phyloP scores from a whole-genome alignment of 2,888 invertebrate species.

The Lamellibrachia columna region DNA sequence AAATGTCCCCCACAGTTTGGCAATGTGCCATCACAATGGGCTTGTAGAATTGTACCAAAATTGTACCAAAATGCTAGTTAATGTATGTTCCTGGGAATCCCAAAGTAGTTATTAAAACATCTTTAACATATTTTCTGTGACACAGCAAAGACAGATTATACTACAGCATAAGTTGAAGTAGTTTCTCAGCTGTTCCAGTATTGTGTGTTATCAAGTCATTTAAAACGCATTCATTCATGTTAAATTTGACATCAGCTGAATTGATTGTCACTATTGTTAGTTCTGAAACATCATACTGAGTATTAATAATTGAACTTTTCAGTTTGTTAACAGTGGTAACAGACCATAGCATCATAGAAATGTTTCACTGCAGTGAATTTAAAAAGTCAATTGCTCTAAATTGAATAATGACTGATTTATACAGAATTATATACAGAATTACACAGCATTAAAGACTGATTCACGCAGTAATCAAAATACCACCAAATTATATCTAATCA shows the following conservation, averaged over 20 bases:
- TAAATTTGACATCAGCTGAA: not conserved
- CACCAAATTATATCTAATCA: not conserved
- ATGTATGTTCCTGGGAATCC: too few relatives aligned
- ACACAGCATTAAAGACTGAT: too few relatives aligned
- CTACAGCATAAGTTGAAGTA: not conserved
- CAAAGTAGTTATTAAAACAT: too few relatives aligned
- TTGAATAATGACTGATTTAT: conserved; percentile 1
- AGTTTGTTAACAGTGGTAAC: not conserved
- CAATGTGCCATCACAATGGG: not conserved
- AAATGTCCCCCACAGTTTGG: not conserved
- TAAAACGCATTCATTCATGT: too few relatives aligned
- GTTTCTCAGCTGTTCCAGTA: not conserved
- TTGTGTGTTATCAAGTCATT: not conserved
- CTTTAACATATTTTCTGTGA: too few relatives aligned
- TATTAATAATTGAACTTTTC: not conserved
- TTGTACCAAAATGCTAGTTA: too few relatives aligned
- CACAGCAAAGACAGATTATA: too few relatives aligned
- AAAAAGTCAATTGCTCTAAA: not conserved
- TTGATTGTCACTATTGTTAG: not conserved
- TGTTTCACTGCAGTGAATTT: not conserved
- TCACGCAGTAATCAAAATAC: not conserved
- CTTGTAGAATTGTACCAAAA: too few relatives aligned
- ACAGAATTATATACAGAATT: not conserved
- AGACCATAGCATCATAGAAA: not conserved
- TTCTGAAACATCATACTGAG: not conserved